Evolutionary conservation across 2,888 invertebrate species (phyloP).

Genomic region (Drosophila nigricruria): DNA sequence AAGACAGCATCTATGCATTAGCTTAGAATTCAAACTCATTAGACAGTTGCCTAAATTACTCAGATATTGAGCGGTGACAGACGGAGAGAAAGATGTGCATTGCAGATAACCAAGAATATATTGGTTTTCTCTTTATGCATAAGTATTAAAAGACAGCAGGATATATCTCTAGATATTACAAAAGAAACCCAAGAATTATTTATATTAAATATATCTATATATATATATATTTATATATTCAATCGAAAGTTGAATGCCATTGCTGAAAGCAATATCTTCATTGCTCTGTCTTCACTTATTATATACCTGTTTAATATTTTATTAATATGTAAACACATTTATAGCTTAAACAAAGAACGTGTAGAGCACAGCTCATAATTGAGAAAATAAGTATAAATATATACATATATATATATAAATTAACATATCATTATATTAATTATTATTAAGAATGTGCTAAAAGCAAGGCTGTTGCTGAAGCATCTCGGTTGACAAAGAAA

Average conservation of each 20-base stretch:
- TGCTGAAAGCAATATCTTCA: background rate
- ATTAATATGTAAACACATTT: background rate
- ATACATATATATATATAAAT: background rate
- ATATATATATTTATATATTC: background rate
- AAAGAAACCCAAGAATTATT: no score
- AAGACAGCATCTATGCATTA: no score
- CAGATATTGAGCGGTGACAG: no score
- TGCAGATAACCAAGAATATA: no score
- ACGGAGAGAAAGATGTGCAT: no score
- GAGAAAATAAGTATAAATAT: background rate
- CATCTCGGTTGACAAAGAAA: background rate
- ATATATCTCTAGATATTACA: no score
- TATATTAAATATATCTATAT: background rate
- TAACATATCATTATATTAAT: conserved; percentile 1
- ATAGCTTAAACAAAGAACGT: conserved; percentile 1
- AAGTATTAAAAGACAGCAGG: no score
- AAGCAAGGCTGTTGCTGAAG: background rate
- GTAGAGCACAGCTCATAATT: background rate
- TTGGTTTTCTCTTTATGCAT: no score
- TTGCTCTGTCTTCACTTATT: background rate
- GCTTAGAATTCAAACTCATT: no score
- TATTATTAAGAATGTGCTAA: background rate
- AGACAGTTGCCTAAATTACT: no score
- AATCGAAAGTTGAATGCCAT: background rate
- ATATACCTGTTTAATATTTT: background rate